phyloP scores from a whole-genome alignment of 2,113 vertebrate species.

The Gracilinanus agilis region DNA sequence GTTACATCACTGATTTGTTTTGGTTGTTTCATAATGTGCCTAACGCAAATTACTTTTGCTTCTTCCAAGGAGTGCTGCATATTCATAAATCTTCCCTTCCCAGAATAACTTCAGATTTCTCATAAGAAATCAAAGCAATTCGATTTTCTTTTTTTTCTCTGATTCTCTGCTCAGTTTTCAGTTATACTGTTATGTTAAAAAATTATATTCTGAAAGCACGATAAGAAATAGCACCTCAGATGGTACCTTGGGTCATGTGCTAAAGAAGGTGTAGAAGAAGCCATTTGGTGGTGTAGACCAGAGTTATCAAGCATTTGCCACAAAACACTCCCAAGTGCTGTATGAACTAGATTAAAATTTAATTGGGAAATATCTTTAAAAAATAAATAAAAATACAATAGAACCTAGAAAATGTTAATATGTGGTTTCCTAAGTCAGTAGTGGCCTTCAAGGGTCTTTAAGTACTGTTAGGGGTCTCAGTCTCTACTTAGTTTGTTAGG shows the following conservation, averaged over 20 bases:
- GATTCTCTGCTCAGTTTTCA: slow-evolving; percentile 38
- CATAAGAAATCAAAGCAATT: neutral
- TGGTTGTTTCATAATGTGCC: neutral
- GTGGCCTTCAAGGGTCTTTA: neutral
- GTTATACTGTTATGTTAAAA: slow-evolving; percentile 21
- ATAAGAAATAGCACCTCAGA: neutral
- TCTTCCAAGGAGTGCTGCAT: neutral
- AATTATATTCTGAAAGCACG: slow-evolving; percentile 3
- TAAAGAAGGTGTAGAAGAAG: neutral
- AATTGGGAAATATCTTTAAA: neutral
- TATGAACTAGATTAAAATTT: neutral
- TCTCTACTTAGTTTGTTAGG: neutral
- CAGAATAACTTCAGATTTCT: slow-evolving; percentile 40
- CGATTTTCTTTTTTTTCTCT: neutral
- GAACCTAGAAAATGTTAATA: neutral
- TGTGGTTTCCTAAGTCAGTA: neutral
- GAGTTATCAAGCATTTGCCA: neutral
- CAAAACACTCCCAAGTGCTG: neutral
- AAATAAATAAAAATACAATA: neutral
- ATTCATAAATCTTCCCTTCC: neutral
- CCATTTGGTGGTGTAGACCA: neutral
- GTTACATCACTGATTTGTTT: slow-evolving; percentile 3
- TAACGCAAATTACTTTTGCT: neutral
- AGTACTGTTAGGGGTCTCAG: neutral
- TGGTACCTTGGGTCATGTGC: neutral